Percentiles rank a stretch among this genome's conserved stretches.
These are phyloP conservation scores for Acrossocheilus fasciatus DNA, from an alignment of 2,797 vertebrate genomes.

Conservation along the genomic window DNA sequence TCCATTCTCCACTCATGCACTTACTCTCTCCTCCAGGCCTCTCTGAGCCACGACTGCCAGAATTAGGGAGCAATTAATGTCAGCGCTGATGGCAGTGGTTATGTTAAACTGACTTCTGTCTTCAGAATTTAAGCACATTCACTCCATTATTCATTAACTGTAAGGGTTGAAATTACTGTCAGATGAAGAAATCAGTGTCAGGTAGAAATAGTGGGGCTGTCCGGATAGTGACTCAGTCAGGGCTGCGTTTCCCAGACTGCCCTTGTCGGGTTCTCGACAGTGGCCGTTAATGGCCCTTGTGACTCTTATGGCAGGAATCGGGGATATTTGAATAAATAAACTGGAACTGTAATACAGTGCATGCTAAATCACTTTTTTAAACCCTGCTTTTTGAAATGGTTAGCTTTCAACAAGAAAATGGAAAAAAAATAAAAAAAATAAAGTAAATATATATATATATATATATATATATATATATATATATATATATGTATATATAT, in stretches of 20 bases:
- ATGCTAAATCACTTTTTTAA: not conserved
- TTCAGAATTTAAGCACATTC: conserved; percentile 71
- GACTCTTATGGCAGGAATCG: conserved; percentile 43
- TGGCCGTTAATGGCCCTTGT: conserved; percentile 53
- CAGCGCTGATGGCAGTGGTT: conserved; percentile 73
- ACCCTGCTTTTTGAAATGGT: not conserved
- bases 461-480: not conserved
- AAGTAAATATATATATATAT: too few relatives aligned
- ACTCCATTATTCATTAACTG: conserved; percentile 77
- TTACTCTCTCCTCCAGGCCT: conserved; percentile 61
- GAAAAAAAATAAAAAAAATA: not conserved
- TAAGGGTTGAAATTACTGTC: conserved; percentile 74
- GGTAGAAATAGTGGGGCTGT: conserved; percentile 63
- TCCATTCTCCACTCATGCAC: conserved; percentile 61
- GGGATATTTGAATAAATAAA: conserved; percentile 28
- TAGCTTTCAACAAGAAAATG: not conserved
- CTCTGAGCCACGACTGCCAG: conserved; percentile 66
- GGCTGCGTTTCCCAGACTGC: conserved; percentile 52
- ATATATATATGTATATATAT: too few relatives aligned
- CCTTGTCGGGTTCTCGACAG: conserved; percentile 37
- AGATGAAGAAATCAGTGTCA: conserved; percentile 75
- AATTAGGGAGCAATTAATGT: conserved; percentile 77
- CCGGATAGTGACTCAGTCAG: conserved; percentile 52
- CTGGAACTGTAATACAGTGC: not conserved
- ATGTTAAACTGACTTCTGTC: conserved; percentile 78